phyloP scores from a whole-genome alignment of 2,888 invertebrate species.

The Parasteatoda lunata region DNA sequence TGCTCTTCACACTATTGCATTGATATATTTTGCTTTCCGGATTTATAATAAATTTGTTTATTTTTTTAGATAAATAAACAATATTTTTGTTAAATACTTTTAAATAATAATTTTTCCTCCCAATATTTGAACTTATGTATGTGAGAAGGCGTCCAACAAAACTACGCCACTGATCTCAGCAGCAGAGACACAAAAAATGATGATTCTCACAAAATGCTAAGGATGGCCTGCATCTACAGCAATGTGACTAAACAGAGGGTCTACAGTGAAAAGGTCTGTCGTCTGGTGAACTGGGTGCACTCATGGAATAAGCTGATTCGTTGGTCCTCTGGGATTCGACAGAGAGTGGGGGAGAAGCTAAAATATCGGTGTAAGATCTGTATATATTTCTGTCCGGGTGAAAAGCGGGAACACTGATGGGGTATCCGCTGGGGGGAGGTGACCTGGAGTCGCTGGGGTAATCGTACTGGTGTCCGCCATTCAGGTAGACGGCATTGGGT shows the following conservation, averaged over 20 bases:
- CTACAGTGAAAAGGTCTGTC: conserved; percentile 27
- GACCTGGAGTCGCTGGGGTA: conserved; percentile 58
- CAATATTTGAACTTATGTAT: too few relatives aligned
- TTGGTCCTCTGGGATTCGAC: conserved; percentile 48
- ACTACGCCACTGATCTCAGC: too few relatives aligned
- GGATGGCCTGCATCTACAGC: conserved; percentile 10
- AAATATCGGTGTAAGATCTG: conserved; percentile 42
- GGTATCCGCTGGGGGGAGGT: conserved; percentile 36
- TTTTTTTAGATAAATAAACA: too few relatives aligned
- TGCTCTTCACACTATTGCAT: too few relatives aligned
- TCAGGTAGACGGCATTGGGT: conserved; percentile 83
- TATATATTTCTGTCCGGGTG: conserved; percentile 44
- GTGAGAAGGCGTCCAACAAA: too few relatives aligned
- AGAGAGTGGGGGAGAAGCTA: conserved; percentile 50
- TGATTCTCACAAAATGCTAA: too few relatives aligned
- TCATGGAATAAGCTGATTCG: conserved; percentile 30
- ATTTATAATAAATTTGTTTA: too few relatives aligned
- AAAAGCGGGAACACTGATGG: conserved; percentile 57
- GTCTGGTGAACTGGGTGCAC: conserved; percentile 47
- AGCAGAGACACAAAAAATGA: too few relatives aligned
- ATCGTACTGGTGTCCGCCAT: conserved; percentile 54
- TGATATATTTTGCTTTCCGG: too few relatives aligned
- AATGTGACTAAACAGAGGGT: not conserved
- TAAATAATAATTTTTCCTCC: too few relatives aligned
- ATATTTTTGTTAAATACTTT: too few relatives aligned